Evolutionary conservation across 2,113 vertebrate species (phyloP).

Genomic region (Grammomys dolichurus): DNA sequence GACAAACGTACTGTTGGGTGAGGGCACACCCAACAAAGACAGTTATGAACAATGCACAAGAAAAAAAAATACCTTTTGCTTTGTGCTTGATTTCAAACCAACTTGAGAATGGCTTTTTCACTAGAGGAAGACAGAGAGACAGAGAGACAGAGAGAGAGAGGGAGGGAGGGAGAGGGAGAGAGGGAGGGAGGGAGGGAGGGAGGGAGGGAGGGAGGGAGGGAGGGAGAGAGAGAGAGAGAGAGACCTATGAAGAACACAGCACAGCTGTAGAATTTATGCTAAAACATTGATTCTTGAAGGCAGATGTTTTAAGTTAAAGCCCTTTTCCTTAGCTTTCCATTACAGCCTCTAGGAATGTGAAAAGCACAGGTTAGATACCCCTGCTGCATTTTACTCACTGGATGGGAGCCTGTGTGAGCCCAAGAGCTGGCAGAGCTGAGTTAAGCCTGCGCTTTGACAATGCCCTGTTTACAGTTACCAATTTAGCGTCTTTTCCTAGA

Average conservation of each 20-base stretch:
- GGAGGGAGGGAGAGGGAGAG: too few relatives aligned
- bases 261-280: not conserved
- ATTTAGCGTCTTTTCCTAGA: conserved; percentile 60
- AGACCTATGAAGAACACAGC: conserved; percentile 54
- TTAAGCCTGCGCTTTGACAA: not conserved
- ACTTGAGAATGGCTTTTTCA: conserved; percentile 73
- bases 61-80: conserved; percentile 73
- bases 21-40: not conserved
- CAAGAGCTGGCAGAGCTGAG: not conserved
- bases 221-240: conserved; percentile 69
- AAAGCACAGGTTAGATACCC: not conserved
- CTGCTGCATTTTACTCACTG: not conserved
- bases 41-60: not conserved
- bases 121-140: not conserved
- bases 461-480: not conserved
- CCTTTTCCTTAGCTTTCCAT: conserved; percentile 20
- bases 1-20: not conserved
- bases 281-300: conserved; percentile 22
- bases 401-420: not conserved
- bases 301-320: conserved; percentile 38
- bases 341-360: conserved; percentile 5
- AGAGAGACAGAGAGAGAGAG: too few relatives aligned
- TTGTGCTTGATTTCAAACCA: conserved; percentile 75
- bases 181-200: not conserved
- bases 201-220: conserved; percentile 68